Conservation (phyloP, 2,888 invertebrate genomes). For the Phorcus lineatus region DNA sequence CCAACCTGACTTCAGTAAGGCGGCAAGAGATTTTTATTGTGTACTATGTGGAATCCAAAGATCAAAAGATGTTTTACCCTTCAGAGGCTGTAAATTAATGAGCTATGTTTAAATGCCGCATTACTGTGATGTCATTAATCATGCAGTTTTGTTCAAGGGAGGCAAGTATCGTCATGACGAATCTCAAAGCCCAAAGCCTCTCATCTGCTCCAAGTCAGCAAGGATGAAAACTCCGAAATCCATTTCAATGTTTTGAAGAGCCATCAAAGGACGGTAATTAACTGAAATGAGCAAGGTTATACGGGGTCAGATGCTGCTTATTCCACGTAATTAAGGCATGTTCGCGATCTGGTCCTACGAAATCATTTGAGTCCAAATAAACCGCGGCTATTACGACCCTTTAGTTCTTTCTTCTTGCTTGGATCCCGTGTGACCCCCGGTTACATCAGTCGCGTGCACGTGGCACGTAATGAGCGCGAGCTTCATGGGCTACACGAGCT, state of each 20-base stretch:
- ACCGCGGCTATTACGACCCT: conserved; percentile 7
- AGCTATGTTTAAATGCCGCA: too few species aligned
- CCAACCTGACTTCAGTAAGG: too few species aligned
- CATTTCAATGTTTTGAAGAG: conserved; percentile 28
- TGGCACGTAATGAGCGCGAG: not conserved
- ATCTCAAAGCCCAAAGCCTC: not conserved
- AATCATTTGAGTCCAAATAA: conserved; percentile 9
- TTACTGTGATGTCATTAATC: too few species aligned
- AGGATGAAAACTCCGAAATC: conserved; percentile 32
- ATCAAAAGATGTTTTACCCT: too few species aligned
- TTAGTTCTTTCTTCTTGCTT: not conserved
- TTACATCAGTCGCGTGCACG: not conserved
- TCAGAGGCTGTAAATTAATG: too few species aligned
- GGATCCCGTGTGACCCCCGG: not conserved
- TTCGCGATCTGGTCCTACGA: not conserved
- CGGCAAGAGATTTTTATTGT: too few species aligned
- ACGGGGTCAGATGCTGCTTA: conserved; percentile 1
- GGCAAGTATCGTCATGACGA: too few species aligned
- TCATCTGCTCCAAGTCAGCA: conserved; percentile 23
- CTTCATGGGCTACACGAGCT: not conserved
- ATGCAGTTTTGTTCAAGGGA: too few species aligned
- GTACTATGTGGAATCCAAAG: too few species aligned
- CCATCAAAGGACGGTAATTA: not conserved
- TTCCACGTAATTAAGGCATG: conserved; percentile 19
- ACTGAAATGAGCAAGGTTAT: conserved; percentile 5